Base-by-base conservation (phyloP, 1,140 invertebrate genomes). In the Sarcophaga bullata region DNA sequence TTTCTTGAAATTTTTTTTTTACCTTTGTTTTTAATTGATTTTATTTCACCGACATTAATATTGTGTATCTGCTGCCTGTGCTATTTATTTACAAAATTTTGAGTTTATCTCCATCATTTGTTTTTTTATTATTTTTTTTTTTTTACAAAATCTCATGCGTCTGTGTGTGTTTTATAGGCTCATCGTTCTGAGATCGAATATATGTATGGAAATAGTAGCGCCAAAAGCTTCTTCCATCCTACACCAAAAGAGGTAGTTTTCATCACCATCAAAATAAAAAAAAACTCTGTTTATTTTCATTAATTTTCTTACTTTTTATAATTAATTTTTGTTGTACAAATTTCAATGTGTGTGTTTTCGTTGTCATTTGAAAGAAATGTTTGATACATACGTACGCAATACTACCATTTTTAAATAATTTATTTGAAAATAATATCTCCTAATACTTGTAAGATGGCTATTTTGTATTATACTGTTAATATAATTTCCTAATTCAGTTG, bases 141-240 rank as follows among this genome's bases (percentile, higher is more conserved):
- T 73, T 48, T 78, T 17, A 17, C 48, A 2, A 49, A 48, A 78
- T 19, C 11, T 78, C 49, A 50, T 78, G 75, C 49, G 75, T 49
- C 49, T 76, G 52, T 80, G 25, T 80, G 48, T 73, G 52, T 81
- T 81, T 81, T 73, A 48, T 96, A 97, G 96, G 97, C 93, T 93
- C 95, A 96, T 92, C 96, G 96, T 90, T 94, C 96, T 91, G 97
- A 98, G 94, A 96, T 97, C 92, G 96, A 97, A 91, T 96, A 95
- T 90, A 95, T 94, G 91, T 96, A 97, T 92, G 96, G 96, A 91
- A 92, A 85, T 84, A 88, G 75, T 80, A 75, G 86, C 80, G 84
- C 86, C n/a, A 72, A 58, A 73, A 83, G 84, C 76, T 80, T 73
- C 15, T 81, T 82, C 72, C 72, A 76, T 58, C 73, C 87, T 86